These are phyloP conservation scores for Smutsia gigantea DNA, from an alignment of 2,797 vertebrate genomes.

Conservation along the genomic window DNA sequence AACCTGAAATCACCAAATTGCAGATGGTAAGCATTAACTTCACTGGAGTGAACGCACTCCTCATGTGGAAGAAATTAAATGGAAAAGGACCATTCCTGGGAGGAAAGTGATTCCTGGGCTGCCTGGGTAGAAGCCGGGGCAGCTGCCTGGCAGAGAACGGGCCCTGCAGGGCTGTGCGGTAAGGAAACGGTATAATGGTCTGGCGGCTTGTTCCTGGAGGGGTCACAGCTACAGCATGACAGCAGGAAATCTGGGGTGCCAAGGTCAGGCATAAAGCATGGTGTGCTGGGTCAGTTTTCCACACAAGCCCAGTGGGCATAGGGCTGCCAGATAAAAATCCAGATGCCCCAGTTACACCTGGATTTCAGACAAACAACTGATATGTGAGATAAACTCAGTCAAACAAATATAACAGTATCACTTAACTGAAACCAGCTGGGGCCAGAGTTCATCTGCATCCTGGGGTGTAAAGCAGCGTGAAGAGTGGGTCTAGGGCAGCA, in stretches of 20 bases:
- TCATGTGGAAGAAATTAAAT: not conserved
- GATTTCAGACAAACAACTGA: not conserved
- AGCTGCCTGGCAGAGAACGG: not conserved
- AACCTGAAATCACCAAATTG: not conserved
- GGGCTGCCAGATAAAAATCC: not conserved
- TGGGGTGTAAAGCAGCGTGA: not conserved
- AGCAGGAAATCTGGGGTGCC: not conserved
- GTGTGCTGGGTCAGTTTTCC: not conserved
- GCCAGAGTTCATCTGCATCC: no score
- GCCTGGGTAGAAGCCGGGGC: rapidly evolving
- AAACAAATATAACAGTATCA: not conserved
- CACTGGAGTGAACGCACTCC: not conserved
- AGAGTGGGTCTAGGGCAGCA: not conserved
- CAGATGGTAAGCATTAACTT: not conserved
- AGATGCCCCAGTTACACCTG: not conserved
- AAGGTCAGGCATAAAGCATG: not conserved
- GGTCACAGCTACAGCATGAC: not conserved
- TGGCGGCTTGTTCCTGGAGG: not conserved
- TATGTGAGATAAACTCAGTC: not conserved
- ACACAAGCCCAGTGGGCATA: rapidly evolving
- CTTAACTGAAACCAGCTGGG: not conserved
- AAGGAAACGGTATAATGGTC: not conserved
- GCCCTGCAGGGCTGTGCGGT: not conserved
- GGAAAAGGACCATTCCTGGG: not conserved
- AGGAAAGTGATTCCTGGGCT: not conserved